Percentiles rank a stretch among this genome's conserved stretches.
Conservation (phyloP, 2,888 invertebrate genomes). For the Crossocerus cetratus region DNA sequence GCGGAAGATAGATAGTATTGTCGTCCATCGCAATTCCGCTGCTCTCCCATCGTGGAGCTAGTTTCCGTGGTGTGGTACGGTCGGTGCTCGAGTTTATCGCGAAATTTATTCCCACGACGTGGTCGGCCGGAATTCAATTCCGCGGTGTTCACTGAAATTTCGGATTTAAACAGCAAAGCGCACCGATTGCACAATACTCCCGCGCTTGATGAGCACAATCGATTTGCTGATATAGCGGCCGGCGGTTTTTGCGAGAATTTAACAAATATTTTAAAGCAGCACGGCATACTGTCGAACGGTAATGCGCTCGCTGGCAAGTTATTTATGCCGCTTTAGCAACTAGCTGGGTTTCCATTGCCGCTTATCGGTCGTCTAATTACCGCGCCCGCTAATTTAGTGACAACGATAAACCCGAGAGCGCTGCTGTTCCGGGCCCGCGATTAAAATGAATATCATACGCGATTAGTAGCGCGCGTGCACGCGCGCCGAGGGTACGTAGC, state of each 20-base stretch:
- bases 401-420: not conserved
- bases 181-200: too few relatives aligned
- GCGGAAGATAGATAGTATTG: conserved; percentile 59
- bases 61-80: conserved; percentile 31
- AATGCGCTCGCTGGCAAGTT: conserved; percentile 3
- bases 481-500: conserved; percentile 8
- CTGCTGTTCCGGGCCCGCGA: conserved; percentile 13
- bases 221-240: conserved; percentile 24
- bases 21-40: conserved; percentile 18
- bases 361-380: not conserved
- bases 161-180: conserved; percentile 17
- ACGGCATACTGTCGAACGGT: conserved; percentile 2
- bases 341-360: conserved; percentile 2
- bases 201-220: conserved; percentile 8
- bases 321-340: not conserved
- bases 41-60: not conserved
- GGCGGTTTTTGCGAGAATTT: not conserved
- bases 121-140: conserved; percentile 34
- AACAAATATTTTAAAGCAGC: not conserved
- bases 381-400: not conserved
- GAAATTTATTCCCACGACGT: conserved; percentile 43
- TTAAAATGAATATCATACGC: conserved; percentile 30
- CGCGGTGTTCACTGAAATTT: conserved; percentile 5
- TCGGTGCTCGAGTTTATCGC: conserved; percentile 40
- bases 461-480: conserved; percentile 3